Conservation (phyloP, 2,113 vertebrate genomes). For the Nyctibius bracteatus region DNA sequence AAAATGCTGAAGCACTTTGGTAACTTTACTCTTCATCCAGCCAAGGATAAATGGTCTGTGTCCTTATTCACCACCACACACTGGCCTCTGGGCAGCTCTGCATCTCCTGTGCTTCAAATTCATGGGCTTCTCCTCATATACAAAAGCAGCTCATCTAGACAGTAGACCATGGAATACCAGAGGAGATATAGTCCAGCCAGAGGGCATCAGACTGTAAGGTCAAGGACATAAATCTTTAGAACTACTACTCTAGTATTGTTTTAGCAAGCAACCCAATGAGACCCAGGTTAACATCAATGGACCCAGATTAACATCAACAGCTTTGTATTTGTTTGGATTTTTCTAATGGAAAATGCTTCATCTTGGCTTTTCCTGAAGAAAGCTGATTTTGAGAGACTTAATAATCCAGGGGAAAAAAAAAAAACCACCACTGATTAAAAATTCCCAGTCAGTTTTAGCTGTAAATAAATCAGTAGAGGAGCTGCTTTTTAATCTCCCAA, state of each 20-base stretch:
- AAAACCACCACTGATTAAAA: background rate
- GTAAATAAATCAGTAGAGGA: background rate
- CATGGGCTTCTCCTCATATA: accelerated
- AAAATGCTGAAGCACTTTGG: background rate
- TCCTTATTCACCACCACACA: background rate
- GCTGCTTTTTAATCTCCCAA: background rate
- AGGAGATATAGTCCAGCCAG: background rate
- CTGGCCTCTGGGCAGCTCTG: background rate
- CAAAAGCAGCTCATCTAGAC: background rate
- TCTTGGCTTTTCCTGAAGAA: background rate
- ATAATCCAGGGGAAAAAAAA: background rate
- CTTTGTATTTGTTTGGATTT: background rate
- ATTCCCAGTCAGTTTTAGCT: background rate
- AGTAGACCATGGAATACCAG: background rate
- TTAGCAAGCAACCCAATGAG: background rate
- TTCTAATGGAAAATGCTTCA: background rate
- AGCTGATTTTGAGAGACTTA: background rate
- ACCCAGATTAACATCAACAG: background rate
- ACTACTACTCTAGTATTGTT: background rate
- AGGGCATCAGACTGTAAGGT: background rate
- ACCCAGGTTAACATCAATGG: background rate
- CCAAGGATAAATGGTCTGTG: background rate
- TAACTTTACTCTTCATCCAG: background rate
- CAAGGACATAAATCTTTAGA: background rate
- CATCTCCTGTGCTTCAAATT: background rate